phyloP scores from a whole-genome alignment of 2,797 vertebrate species.

The Anas acuta region DNA sequence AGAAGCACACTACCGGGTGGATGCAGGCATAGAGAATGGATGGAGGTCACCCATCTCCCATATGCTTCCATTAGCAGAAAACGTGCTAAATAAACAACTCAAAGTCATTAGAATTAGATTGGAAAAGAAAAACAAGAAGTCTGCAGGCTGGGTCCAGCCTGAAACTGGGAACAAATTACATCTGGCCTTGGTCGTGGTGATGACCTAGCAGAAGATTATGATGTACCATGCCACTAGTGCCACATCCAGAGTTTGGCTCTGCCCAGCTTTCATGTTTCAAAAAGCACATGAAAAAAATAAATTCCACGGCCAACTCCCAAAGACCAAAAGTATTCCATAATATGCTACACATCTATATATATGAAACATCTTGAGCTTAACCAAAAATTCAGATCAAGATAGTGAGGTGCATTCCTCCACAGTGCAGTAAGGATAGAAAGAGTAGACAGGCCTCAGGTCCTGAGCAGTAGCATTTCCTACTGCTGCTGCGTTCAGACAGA shows the following conservation, averaged over 20 bases:
- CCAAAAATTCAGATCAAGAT: neutral
- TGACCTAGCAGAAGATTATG: fast-evolving
- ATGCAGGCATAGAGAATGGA: too few relatives aligned
- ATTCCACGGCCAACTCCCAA: neutral
- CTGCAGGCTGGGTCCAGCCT: neutral
- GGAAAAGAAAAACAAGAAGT: neutral
- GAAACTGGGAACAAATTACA: neutral
- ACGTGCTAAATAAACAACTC: neutral
- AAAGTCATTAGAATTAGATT: neutral
- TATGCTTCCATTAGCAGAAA: neutral
- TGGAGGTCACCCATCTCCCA: neutral
- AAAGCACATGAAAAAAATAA: neutral
- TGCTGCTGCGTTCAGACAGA: neutral
- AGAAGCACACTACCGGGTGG: neutral
- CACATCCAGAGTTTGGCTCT: neutral
- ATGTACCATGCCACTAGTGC: neutral
- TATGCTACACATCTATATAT: fast-evolving
- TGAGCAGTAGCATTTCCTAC: neutral
- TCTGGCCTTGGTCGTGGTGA: neutral
- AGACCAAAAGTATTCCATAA: neutral
- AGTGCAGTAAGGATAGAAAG: fast-evolving
- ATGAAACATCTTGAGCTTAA: neutral
- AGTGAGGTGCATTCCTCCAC: fast-evolving
- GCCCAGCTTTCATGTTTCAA: neutral
- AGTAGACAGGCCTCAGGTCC: neutral